These are phyloP conservation scores for Phaedon cochleariae DNA, from an alignment of 2,888 invertebrate species.

Conservation along the genomic window DNA sequence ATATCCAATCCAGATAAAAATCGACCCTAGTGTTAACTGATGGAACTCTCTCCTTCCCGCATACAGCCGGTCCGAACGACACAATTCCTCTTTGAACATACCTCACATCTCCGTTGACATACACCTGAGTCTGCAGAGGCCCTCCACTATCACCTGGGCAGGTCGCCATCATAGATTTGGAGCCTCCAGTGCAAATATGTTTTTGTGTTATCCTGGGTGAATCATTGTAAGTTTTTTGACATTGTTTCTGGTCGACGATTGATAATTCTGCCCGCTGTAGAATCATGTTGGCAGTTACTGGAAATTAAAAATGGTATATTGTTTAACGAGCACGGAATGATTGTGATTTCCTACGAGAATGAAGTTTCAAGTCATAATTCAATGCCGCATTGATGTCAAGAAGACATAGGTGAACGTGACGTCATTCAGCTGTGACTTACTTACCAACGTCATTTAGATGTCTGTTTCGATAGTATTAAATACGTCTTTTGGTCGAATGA, in stretches of 20 bases:
- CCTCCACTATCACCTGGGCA: slow-evolving; percentile 76
- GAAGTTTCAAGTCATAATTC: too few relatives aligned
- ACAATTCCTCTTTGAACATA: slow-evolving; percentile 60
- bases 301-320: slow-evolving; percentile 33
- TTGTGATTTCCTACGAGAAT: too few relatives aligned
- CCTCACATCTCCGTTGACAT: slow-evolving; percentile 55
- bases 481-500: too few relatives aligned
- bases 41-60: slow-evolving; percentile 68
- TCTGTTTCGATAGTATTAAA: too few relatives aligned
- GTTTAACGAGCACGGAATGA: too few relatives aligned
- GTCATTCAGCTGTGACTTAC: too few relatives aligned
- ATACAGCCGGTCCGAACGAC: slow-evolving; percentile 62
- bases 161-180: slow-evolving; percentile 61
- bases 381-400: too few relatives aligned
- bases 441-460: too few relatives aligned
- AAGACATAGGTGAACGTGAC: too few relatives aligned
- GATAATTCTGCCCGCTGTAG: slow-evolving; percentile 61
- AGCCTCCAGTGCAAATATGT: slow-evolving; percentile 73
- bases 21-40: slow-evolving; percentile 75
- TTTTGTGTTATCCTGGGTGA: slow-evolving; percentile 47
- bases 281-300: slow-evolving; percentile 49
- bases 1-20: slow-evolving; percentile 73
- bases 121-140: slow-evolving; percentile 64
- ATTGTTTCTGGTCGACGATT: slow-evolving; percentile 54
- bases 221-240: too few relatives aligned